Conservation (phyloP, 1,140 invertebrate species). For the Tetramorium parvispinum region DNA sequence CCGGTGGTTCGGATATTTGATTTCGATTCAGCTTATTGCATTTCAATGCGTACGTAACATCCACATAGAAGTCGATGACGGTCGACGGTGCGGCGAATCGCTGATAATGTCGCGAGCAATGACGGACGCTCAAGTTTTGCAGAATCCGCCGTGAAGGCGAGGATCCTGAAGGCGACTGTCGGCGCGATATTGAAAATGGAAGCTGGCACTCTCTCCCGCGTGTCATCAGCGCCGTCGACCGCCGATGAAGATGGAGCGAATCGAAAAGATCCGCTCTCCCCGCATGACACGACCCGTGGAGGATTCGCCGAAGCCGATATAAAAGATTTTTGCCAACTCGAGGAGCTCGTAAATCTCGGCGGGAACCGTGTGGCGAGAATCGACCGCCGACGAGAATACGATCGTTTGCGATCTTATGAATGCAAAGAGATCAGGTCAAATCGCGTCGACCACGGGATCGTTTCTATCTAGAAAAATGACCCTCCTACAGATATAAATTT, state of each 20-base stretch:
- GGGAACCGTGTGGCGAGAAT: conserved; percentile 4
- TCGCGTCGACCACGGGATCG: not conserved
- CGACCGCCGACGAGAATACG: conserved; percentile 31
- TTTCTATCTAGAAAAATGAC: not conserved
- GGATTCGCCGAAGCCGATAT: conserved; percentile 33
- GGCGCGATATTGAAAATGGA: conserved; percentile 66
- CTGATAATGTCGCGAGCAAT: conserved; percentile 54
- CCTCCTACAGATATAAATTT: not conserved
- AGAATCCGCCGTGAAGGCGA: conserved; percentile 23
- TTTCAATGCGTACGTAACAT: conserved; percentile 23
- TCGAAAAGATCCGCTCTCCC: conserved; percentile 1
- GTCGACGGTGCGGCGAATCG: conserved; percentile 14
- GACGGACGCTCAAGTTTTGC: conserved; percentile 36
- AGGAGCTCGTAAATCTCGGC: conserved; percentile 63
- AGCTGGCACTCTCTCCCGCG: conserved; percentile 51
- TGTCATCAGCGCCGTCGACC: conserved; percentile 48
- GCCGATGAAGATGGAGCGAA: conserved; percentile 56
- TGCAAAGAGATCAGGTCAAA: not conserved
- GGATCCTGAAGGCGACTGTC: conserved; percentile 52
- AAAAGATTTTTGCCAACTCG: conserved; percentile 68
- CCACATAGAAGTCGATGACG: conserved; percentile 8
- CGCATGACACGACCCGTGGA: not conserved
- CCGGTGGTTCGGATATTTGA: not conserved
- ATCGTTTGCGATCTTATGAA: conserved; percentile 3
- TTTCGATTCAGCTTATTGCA: conserved; percentile 33